phyloP scores from a whole-genome alignment of 2,113 vertebrate genomes.

The Romanogobio albipinnatus region DNA sequence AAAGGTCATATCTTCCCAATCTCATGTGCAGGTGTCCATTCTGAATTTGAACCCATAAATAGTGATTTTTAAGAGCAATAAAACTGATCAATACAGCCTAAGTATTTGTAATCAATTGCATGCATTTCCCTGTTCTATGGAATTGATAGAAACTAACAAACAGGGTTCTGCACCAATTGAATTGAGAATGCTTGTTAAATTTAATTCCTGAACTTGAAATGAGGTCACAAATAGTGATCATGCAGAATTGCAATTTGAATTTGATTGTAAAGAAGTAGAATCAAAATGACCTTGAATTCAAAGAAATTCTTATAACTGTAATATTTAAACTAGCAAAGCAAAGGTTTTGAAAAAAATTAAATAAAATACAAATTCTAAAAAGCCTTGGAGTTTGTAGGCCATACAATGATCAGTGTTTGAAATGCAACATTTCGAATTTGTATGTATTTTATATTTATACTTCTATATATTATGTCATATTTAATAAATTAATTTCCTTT shows the following conservation, averaged over 20 bases:
- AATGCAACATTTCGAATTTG: background rate
- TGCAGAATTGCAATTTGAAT: background rate
- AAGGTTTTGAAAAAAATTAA: background rate
- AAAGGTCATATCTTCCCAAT: slow-evolving; percentile 13
- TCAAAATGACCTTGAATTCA: background rate
- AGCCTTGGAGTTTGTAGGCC: background rate
- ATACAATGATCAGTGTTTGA: background rate
- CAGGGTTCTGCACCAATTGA: background rate
- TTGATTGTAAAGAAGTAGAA: too few relatives aligned
- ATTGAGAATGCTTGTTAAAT: background rate
- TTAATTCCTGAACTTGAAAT: background rate
- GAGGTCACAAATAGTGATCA: background rate
- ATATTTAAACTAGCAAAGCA: background rate
- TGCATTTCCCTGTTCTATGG: background rate
- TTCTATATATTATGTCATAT: too few relatives aligned
- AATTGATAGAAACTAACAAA: background rate
- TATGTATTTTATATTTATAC: background rate
- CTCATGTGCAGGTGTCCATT: background rate
- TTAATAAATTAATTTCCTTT: background rate
- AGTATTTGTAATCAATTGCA: background rate
- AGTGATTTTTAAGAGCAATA: slow-evolving; percentile 30
- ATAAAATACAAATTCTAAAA: background rate
- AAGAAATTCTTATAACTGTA: background rate
- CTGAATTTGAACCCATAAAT: slow-evolving; percentile 9
- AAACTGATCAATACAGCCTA: slow-evolving; percentile 24